phyloP scores from a whole-genome alignment of 1,140 invertebrate species.

The Batillaria attramentaria region DNA sequence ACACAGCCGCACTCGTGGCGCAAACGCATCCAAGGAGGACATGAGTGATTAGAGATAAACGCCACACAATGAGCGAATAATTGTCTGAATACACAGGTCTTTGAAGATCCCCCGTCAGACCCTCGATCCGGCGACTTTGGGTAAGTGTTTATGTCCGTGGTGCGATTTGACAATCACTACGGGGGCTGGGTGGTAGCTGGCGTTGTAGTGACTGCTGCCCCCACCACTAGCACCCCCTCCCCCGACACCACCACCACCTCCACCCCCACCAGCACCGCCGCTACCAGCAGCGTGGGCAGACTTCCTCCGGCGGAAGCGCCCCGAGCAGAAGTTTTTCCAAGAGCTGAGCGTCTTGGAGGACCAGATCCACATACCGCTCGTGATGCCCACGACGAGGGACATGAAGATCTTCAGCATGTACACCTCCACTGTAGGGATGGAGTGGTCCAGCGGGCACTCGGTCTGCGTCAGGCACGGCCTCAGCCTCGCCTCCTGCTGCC shows the following conservation, averaged over 20 bases:
- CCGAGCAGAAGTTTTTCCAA: slow-evolving; percentile 68
- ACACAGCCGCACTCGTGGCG: too few species aligned
- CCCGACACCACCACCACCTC: slow-evolving; percentile 13
- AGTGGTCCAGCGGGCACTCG: slow-evolving; percentile 66
- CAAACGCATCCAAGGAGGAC: too few species aligned
- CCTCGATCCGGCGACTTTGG: slow-evolving; percentile 53
- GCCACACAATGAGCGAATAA: too few species aligned
- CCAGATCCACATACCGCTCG: slow-evolving; percentile 74
- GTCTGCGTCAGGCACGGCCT: slow-evolving; percentile 39
- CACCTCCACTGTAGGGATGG: slow-evolving; percentile 71
- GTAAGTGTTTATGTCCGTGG: slow-evolving; percentile 53
- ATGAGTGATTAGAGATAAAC: too few species aligned
- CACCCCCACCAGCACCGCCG: slow-evolving; percentile 39
- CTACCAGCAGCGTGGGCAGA: slow-evolving; percentile 35
- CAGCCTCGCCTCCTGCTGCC: slow-evolving; percentile 54
- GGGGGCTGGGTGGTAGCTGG: slow-evolving; percentile 62
- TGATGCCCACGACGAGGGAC: slow-evolving; percentile 76
- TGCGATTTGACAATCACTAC: slow-evolving; percentile 60
- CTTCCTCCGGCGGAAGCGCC: slow-evolving; percentile 62
- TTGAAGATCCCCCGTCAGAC: too few species aligned
- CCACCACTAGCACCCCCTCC: background rate
- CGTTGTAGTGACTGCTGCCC: slow-evolving; percentile 35
- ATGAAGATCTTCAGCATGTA: slow-evolving; percentile 79
- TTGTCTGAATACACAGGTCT: too few species aligned
- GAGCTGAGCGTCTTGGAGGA: slow-evolving; percentile 67